Evolutionary conservation across 2,888 invertebrate genomes (phyloP), one percentile per base, ranked within the genome.

Genomic region (Chloromyia formosa): DNA sequence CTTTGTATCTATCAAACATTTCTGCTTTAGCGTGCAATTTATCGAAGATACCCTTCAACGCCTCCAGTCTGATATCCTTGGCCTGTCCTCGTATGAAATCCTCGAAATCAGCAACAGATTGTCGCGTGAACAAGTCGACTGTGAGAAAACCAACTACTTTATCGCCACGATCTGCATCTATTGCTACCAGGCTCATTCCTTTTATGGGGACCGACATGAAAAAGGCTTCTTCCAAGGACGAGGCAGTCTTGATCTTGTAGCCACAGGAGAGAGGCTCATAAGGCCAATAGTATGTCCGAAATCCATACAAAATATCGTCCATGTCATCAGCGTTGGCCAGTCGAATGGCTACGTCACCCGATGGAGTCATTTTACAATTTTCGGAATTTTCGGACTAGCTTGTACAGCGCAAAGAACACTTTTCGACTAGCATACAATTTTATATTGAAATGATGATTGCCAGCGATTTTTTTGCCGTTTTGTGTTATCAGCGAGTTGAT

Each of bases 261-360:
- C 78, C 77, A 20, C 69, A 45, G 16, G 78, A 77, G 16, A 79
- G 74, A 49, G 78, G 77, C 27, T 79, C 78, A 18, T 79, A 75
- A 40, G 77, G 77, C 61, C 77, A 79, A 64, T 77, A 79, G 75
- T 76, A 62, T 12, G 73, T 66, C n/a, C 77, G 73, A 45, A 78
- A 74, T 53, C 78, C 76, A n/a, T 75, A 71, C 10, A 77, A 66
- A 20, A 78, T 72, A 12, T 62, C 23, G 53, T 78, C 72, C 27
- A 74, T 14, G 61, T 79, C 77, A 56, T 60, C 56, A 16, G 18
- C 42, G 16, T 54, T 60, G 1, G 79, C 78, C 3, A 76, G 27
- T 14, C 76, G 75, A 60, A 77, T 74, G 42, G 49, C 45, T 42
- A 75, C 49, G 20, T 40, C 53, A 62, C 40, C 53, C n/a, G 18